Conservation (phyloP, 2,797 vertebrate species). For the Acanthurus tractus region DNA sequence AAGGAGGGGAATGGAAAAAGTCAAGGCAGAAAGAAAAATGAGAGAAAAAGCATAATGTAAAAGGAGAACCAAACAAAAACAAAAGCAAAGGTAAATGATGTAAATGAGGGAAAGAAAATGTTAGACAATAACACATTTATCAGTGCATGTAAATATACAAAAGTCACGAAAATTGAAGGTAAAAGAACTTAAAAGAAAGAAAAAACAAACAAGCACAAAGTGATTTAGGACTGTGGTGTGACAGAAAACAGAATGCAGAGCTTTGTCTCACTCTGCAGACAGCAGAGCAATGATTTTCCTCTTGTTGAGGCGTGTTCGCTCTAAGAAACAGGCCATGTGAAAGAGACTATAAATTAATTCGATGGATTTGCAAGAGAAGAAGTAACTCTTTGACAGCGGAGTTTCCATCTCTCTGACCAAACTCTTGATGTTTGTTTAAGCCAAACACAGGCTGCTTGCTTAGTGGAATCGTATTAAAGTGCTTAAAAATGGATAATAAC, state of each 20-base stretch:
- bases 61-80: constrained; percentile 32
- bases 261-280: not conserved
- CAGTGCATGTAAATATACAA: not conserved
- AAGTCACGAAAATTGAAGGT: constrained; percentile 6
- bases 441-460: constrained; percentile 39
- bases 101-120: not conserved
- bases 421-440: constrained; percentile 37
- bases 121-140: constrained; percentile 8
- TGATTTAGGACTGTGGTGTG: not conserved
- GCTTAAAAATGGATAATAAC: constrained; percentile 58
- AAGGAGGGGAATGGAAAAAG: constrained; percentile 34
- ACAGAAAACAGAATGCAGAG: not conserved
- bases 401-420: constrained; percentile 42
- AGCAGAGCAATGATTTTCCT: not conserved
- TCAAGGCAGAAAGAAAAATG: constrained; percentile 68
- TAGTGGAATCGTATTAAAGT: constrained; percentile 54
- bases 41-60: constrained; percentile 30
- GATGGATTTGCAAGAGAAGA: constrained; percentile 23
- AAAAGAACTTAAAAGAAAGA: not conserved
- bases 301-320: constrained; percentile 1
- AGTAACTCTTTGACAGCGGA: constrained; percentile 24
- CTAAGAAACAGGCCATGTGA: constrained; percentile 6
- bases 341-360: constrained; percentile 4
- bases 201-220: not conserved
- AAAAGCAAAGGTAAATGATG: constrained; percentile 6